Conservation (phyloP, 2,888 invertebrate species). For the Nomada fucata region DNA sequence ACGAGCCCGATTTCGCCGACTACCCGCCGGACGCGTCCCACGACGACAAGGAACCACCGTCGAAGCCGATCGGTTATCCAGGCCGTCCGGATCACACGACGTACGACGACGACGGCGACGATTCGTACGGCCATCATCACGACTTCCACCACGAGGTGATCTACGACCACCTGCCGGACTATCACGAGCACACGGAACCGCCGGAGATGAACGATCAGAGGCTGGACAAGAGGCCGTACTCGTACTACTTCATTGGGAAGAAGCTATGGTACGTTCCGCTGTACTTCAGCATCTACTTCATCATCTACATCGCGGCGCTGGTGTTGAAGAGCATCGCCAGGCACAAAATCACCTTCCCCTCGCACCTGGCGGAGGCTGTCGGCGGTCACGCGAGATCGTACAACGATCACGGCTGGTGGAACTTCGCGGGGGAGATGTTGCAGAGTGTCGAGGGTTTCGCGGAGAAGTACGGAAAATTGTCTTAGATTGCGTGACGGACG, state of each 20-base stretch:
- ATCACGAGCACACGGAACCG: conserved; percentile 81
- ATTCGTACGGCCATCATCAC: conserved; percentile 84
- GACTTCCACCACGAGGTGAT: conserved; percentile 79
- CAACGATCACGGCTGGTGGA: conserved; percentile 72
- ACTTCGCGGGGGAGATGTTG: conserved; percentile 70
- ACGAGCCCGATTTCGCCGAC: conserved; percentile 40
- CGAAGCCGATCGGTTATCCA: conserved; percentile 72
- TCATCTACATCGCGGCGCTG: conserved; percentile 89
- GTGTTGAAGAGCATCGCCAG: conserved; percentile 90
- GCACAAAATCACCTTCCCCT: conserved; percentile 87
- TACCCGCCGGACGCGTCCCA: conserved; percentile 37
- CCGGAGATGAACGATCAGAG: conserved; percentile 82
- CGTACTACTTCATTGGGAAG: conserved; percentile 90
- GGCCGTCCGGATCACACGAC: conserved; percentile 81
- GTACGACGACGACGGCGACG: conserved; percentile 49
- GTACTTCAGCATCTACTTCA: conserved; percentile 89
- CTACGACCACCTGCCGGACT: conserved; percentile 81
- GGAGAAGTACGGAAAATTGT: conserved; percentile 43
- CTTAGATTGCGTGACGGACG: conserved; percentile 2
- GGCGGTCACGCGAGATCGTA: conserved; percentile 56
- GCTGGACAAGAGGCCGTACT: conserved; percentile 85
- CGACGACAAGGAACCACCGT: conserved; percentile 53
- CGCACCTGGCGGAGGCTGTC: conserved; percentile 75
- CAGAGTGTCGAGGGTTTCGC: conserved; percentile 73
- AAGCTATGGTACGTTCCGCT: conserved; percentile 91